Percentiles rank a stretch among this genome's conserved stretches.
Conservation (phyloP, 2,888 invertebrate genomes). For the Fragum whitleyi region DNA sequence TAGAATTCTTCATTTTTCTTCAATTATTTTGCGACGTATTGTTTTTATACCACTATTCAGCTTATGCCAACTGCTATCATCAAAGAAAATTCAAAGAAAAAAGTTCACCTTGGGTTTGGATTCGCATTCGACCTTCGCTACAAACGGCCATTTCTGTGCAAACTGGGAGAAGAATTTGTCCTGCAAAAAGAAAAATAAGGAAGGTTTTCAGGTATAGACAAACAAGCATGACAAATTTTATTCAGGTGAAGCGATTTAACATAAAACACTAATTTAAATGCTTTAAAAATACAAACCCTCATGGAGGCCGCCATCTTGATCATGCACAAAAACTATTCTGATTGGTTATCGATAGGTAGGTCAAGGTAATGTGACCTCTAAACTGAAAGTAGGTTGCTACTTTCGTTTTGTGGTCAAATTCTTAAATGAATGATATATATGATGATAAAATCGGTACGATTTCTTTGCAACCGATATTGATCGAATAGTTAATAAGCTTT, state of each 20-base stretch:
- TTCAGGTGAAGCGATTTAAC: neutral
- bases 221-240: neutral
- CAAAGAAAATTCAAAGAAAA: constrained; percentile 1
- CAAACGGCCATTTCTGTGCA: constrained; percentile 74
- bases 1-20: no score
- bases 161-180: constrained; percentile 67
- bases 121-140: constrained; percentile 74
- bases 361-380: constrained; percentile 31
- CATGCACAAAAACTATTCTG: constrained; percentile 46
- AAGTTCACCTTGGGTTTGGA: constrained; percentile 70
- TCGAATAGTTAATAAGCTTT: no score
- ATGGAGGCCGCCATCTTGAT: constrained; percentile 67
- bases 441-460: no score
- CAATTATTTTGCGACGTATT: no score
- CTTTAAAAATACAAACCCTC: constrained; percentile 42
- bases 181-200: constrained; percentile 64
- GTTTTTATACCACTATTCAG: no score
- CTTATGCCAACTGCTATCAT: neutral
- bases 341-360: constrained; percentile 48
- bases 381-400: constrained; percentile 32
- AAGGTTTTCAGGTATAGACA: neutral
- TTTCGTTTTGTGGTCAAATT: neutral
- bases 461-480: no score
- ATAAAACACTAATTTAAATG: neutral
- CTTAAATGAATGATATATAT: no score